These are phyloP conservation scores for Drosophila imparisetae DNA, from an alignment of 2,888 invertebrate genomes.

Conservation along the genomic window DNA sequence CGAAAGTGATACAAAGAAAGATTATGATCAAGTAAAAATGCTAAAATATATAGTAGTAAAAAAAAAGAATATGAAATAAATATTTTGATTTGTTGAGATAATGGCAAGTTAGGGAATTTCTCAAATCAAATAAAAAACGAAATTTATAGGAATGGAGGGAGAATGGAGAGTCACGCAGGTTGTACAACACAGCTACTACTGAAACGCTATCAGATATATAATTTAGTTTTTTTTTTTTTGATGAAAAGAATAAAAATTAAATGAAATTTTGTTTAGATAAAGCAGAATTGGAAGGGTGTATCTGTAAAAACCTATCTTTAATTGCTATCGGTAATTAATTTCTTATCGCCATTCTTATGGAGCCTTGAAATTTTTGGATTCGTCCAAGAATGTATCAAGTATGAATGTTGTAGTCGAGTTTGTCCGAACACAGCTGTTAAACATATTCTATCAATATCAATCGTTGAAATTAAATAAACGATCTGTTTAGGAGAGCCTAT, in stretches of 20 bases:
- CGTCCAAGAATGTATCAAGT: no score
- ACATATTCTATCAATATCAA: no score
- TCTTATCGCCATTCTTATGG: neutral
- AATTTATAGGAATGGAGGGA: neutral
- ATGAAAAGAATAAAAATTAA: no score
- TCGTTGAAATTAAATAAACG: no score
- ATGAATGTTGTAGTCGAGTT: neutral
- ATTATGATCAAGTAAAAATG: no score
- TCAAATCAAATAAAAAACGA: neutral
- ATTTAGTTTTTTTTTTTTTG: no score
- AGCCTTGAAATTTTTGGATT: neutral
- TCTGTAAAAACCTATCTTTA: neutral
- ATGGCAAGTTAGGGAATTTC: neutral
- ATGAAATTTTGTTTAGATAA: no score
- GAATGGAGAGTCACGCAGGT: neutral
- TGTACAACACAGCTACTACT: no score
- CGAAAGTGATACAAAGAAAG: no score
- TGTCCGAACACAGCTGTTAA: neutral
- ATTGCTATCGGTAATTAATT: neutral
- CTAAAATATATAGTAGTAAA: neutral
- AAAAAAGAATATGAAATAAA: neutral
- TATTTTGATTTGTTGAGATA: neutral
- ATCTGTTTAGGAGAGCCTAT: neutral
- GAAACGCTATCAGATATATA: neutral
- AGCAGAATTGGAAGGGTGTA: no score